phyloP scores from a whole-genome alignment of 2,113 vertebrate species.

The Gambusia affinis region DNA sequence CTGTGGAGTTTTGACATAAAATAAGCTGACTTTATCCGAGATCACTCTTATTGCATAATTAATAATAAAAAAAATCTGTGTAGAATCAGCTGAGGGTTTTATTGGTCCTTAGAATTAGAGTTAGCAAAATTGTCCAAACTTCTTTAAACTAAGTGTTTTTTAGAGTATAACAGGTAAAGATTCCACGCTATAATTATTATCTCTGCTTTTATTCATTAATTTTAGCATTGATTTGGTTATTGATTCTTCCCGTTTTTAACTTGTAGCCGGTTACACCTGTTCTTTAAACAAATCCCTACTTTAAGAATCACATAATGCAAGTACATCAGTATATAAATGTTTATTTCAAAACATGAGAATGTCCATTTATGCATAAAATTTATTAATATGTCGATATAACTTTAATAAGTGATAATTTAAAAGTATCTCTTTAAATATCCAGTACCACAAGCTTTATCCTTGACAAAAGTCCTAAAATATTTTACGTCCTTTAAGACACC shows the following conservation, averaged over 20 bases:
- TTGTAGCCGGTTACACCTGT: neutral
- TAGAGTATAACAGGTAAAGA: too few relatives aligned
- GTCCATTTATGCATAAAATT: conserved; percentile 73
- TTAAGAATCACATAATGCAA: conserved; percentile 31
- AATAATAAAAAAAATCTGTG: neutral
- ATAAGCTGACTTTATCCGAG: neutral
- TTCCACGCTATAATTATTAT: too few relatives aligned
- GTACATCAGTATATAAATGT: conserved; percentile 74
- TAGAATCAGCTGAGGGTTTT: neutral
- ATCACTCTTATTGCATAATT: neutral
- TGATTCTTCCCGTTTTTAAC: neutral
- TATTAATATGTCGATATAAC: conserved; percentile 71
- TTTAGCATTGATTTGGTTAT: neutral
- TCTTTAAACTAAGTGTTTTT: too few relatives aligned
- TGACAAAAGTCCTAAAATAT: conserved; percentile 60
- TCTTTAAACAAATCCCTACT: neutral
- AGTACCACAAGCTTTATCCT: conserved; percentile 62
- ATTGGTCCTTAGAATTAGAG: neutral
- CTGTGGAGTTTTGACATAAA: too few relatives aligned
- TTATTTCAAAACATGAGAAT: conserved; percentile 81
- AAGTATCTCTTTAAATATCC: conserved; percentile 73
- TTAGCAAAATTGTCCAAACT: too few relatives aligned
- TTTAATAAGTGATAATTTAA: conserved; percentile 65
- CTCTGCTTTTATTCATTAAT: too few relatives aligned
- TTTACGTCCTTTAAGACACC: conserved; percentile 55